A percentile compares a stretch with the other conserved stretches of the same genome.
These are phyloP conservation scores for Paragorgia papillata DNA, from an alignment of 92 coral and sea anemone species.

Conservation along the genomic window DNA sequence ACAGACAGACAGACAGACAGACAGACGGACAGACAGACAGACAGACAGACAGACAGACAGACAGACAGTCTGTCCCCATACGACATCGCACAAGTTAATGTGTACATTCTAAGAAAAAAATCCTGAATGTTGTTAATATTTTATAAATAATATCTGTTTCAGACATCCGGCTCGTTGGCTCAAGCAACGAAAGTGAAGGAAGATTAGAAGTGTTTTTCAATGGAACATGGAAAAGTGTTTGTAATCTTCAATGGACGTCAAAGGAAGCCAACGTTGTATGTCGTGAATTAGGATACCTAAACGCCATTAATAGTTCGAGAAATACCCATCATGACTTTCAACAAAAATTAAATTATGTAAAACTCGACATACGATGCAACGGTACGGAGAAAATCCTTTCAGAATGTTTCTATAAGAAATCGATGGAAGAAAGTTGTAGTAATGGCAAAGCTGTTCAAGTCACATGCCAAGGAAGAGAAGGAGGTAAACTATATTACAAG, in stretches of 20 bases:
- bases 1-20: no score
- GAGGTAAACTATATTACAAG: no score
- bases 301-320: slow-evolving; percentile 5
- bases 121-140: no score
- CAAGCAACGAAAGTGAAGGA: background rate
- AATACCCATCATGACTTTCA: background rate
- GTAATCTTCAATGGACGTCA: background rate
- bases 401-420: background rate
- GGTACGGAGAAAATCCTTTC: background rate
- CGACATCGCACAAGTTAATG: no score
- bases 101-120: no score
- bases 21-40: no score
- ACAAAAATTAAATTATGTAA: background rate
- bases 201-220: background rate
- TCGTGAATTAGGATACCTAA: slow-evolving; percentile 7
- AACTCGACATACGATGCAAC: background rate
- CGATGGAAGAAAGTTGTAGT: background rate
- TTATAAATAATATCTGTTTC: background rate
- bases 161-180: background rate
- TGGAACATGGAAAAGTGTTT: background rate
- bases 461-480: slow-evolving; percentile 11
- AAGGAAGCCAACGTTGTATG: slow-evolving; percentile 1
- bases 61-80: no score
- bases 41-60: no score
- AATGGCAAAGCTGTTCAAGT: background rate